Conservation (phyloP, 1,140 invertebrate species). For the Laodelphax striatellus region DNA sequence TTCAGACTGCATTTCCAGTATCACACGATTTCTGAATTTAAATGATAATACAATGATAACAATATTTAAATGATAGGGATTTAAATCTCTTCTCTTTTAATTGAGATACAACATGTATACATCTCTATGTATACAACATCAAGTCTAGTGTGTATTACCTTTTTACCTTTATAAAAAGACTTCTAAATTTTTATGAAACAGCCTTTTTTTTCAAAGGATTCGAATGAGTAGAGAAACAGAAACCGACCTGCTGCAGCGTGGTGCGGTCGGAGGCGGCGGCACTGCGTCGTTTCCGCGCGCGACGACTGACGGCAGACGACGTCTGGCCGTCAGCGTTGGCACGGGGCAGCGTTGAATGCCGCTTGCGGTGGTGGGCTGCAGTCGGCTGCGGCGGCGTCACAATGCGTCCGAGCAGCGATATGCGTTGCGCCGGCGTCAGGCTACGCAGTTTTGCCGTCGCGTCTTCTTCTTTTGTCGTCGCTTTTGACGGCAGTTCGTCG, state of each 20-base stretch:
- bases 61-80: too few relatives aligned
- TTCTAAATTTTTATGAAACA: too few relatives aligned
- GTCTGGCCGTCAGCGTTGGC: slow-evolving; percentile 9
- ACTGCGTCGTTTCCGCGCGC: slow-evolving; percentile 39
- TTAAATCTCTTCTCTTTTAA: too few relatives aligned
- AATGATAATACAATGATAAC: too few relatives aligned
- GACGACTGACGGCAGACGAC: slow-evolving; percentile 17
- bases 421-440: slow-evolving; percentile 33
- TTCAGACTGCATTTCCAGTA: too few relatives aligned
- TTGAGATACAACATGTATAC: too few relatives aligned
- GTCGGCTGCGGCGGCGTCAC: slow-evolving; percentile 17
- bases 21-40: too few relatives aligned
- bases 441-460: slow-evolving; percentile 15
- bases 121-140: too few relatives aligned
- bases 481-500: slow-evolving; percentile 10
- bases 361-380: slow-evolving; percentile 25
- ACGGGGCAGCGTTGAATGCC: slow-evolving; percentile 17
- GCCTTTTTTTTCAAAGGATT: too few relatives aligned
- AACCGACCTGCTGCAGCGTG: background rate
- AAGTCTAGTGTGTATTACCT: too few relatives aligned
- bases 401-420: slow-evolving; percentile 31
- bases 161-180: too few relatives aligned
- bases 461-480: background rate
- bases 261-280: slow-evolving; percentile 29
- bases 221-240: too few relatives aligned